phyloP scores from a whole-genome alignment of 1,140 invertebrate species.

The Trinorchestia longiramus region DNA sequence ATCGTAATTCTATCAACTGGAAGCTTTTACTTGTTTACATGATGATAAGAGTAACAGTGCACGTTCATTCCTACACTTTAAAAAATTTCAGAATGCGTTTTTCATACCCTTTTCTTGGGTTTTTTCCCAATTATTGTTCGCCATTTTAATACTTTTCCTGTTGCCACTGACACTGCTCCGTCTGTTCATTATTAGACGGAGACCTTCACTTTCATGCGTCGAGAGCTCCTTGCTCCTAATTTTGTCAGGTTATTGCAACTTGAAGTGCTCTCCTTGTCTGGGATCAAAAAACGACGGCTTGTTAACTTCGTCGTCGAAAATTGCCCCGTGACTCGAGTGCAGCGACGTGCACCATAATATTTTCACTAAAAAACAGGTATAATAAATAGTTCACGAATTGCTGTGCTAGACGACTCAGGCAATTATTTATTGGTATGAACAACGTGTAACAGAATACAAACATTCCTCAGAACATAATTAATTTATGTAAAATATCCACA shows the following conservation, averaged over 20 bases:
- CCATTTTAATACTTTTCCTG: background rate
- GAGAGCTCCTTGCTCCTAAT: conserved; percentile 17
- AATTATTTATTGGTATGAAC: background rate
- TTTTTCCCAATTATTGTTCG: background rate
- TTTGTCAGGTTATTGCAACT: conserved; percentile 24
- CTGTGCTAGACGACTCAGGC: background rate
- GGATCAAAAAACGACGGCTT: background rate
- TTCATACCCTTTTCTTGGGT: background rate
- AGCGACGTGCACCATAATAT: background rate
- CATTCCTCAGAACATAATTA: background rate
- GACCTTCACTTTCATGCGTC: conserved; percentile 37
- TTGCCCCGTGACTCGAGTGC: background rate
- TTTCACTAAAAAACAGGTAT: background rate
- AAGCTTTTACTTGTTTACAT: too few relatives aligned
- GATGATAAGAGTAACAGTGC: too few relatives aligned
- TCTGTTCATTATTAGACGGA: background rate
- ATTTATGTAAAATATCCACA: background rate
- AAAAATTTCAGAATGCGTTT: background rate
- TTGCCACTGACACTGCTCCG: background rate
- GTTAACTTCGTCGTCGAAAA: conserved; percentile 7
- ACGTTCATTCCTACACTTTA: background rate
- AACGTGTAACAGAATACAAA: background rate
- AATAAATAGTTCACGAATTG: background rate
- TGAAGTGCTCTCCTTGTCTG: background rate
- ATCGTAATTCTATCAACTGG: too few relatives aligned